Evolutionary conservation across 2,113 vertebrate species (phyloP), one percentile per base, ranked within the genome.

Genomic region (Psilopsiagon aurifrons): DNA sequence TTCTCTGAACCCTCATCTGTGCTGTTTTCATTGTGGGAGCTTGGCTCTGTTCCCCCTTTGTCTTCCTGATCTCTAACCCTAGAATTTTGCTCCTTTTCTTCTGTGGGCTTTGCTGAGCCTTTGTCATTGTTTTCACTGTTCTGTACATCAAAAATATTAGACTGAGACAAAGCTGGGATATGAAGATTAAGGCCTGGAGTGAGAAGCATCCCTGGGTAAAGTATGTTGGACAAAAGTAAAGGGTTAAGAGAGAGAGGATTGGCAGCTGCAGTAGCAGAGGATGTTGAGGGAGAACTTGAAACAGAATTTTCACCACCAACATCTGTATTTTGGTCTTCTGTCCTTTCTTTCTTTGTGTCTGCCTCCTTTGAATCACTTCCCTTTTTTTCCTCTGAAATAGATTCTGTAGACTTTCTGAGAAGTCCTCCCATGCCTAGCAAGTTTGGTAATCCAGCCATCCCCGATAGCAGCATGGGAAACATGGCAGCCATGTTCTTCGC

Each of bases 171-270:
- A 97, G 98, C 97, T 98, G 98, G 98, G 98, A 98, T 98, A 97
- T 99, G 99, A 98, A 99, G 98, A 98, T 99, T 99, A 99, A 99
- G 99, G 99, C 99, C 99, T 99, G 99, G 99, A 98, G 99, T 99
- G 98, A 99, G 99, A 98, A 99, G 99, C 99, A 99, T 99, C 99
- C 99, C 99, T 99, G 99, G 99, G 97, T 99, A 99, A 98, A 99
- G 98, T 98, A 99, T 99, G 97, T 99, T 99, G 97, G 99, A 99
- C 94, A 99, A 98, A 96, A 99, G 98, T 92, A 99, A 98, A 88
- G 99, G 99, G 98, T 99, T 99, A 97, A 99, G 98, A 98, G 99
- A 98, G 95, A 99, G 97, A 27, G 98, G 97, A 97, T 98, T 98
- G 96, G 98, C 97, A 94, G 98, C 98, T 93, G 98, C 98, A 93